These are phyloP conservation scores for Lucilia sericata DNA, from an alignment of 1,140 invertebrate species.

Conservation along the genomic window DNA sequence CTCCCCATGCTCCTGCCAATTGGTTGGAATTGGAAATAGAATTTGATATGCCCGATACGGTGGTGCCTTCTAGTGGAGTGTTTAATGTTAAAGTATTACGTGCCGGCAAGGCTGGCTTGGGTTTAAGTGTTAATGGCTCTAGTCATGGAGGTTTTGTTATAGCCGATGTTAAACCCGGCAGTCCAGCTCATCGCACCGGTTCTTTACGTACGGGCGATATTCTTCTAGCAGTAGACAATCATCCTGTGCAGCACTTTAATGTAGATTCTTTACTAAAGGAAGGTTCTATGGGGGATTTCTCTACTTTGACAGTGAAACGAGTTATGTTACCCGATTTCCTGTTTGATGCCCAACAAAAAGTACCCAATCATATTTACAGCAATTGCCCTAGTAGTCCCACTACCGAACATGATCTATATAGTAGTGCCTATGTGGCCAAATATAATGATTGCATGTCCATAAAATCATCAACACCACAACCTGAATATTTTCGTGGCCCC, in stretches of 20 bases:
- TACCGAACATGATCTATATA: slow-evolving; percentile 58
- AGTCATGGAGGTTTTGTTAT: slow-evolving; percentile 75
- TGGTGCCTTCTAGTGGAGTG: slow-evolving; percentile 89
- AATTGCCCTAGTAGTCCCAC: slow-evolving; percentile 54
- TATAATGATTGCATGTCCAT: slow-evolving; percentile 62
- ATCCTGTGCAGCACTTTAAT: slow-evolving; percentile 79
- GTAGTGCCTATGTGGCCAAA: slow-evolving; percentile 60
- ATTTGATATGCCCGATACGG: slow-evolving; percentile 93
- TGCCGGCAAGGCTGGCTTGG: slow-evolving; percentile 79
- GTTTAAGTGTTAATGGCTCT: slow-evolving; percentile 84
- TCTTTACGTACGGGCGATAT: slow-evolving; percentile 88
- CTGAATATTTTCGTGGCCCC: slow-evolving; percentile 60
- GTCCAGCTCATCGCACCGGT: slow-evolving; percentile 89
- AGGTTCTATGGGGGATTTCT: slow-evolving; percentile 53
- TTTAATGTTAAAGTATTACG: slow-evolving; percentile 91
- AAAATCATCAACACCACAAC: slow-evolving; percentile 63
- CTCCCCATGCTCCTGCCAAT: slow-evolving; percentile 51
- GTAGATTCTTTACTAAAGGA: slow-evolving; percentile 65
- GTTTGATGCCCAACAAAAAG: slow-evolving; percentile 54
- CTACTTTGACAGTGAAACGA: slow-evolving; percentile 65
- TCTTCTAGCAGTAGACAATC: slow-evolving; percentile 87
- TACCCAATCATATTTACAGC: slow-evolving; percentile 64
- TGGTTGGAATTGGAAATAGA: slow-evolving; percentile 81
- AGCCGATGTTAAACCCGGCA: slow-evolving; percentile 88
- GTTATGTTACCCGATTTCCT: slow-evolving; percentile 65